These are phyloP conservation scores for Stichopus chloronotus DNA, from an alignment of 35 echinoderm and acorn worm species.

Conservation along the genomic window DNA sequence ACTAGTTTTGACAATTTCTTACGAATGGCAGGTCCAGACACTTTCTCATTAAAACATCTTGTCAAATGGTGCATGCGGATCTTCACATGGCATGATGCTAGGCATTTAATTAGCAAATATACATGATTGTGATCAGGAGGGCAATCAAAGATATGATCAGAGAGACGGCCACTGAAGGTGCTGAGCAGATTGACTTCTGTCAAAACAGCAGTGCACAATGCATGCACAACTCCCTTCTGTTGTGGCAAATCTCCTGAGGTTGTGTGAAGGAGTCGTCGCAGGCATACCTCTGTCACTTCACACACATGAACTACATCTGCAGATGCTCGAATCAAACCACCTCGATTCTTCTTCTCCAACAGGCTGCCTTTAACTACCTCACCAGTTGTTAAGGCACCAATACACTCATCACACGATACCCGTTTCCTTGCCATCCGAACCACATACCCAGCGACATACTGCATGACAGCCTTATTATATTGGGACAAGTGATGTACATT, in stretches of 20 bases:
- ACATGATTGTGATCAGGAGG: not conserved
- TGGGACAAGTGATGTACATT: too few relatives aligned
- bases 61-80: not conserved
- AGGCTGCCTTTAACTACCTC: not conserved
- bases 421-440: too few relatives aligned
- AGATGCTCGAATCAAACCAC: conserved; percentile 10
- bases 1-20: not conserved
- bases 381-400: conserved; percentile 5
- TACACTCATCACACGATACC: conserved; percentile 51
- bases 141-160: not conserved
- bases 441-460: too few relatives aligned
- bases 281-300: conserved; percentile 40
- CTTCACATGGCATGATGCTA: not conserved
- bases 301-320: conserved; percentile 51
- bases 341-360: conserved; percentile 38
- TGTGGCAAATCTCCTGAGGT: conserved; percentile 41
- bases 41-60: not conserved
- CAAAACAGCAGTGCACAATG: not conserved
- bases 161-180: too few relatives aligned
- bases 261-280: conserved; percentile 38
- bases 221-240: not conserved
- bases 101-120: not conserved
- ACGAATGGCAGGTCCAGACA: not conserved
- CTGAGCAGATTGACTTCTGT: not conserved
- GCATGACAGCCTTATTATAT: too few relatives aligned